Conservation (phyloP, 2,113 vertebrate genomes). For the Hippotragus niger region DNA sequence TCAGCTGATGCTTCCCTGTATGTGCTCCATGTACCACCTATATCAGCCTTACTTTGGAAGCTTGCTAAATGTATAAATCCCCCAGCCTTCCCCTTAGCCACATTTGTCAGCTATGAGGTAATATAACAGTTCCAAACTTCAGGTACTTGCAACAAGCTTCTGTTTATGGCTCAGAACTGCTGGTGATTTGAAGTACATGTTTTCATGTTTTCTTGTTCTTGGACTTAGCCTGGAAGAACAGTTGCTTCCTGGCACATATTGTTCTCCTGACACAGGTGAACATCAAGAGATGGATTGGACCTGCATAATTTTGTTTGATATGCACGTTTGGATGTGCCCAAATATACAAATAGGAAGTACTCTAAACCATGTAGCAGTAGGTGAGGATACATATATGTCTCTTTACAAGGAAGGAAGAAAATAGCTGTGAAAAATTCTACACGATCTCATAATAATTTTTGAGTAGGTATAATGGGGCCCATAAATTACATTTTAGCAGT, state of each 20-base stretch:
- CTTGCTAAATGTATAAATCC: background rate
- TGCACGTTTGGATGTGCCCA: background rate
- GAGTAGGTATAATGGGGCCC: background rate
- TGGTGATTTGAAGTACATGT: background rate
- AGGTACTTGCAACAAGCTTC: background rate
- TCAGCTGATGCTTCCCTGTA: background rate
- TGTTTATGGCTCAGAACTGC: background rate
- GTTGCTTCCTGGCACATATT: fast-evolving
- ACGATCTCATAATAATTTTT: background rate
- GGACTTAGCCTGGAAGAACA: background rate
- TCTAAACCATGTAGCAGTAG: background rate
- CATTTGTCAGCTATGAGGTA: background rate
- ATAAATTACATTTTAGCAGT: background rate
- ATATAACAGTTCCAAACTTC: background rate
- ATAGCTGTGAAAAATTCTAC: background rate
- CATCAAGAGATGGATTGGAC: background rate
- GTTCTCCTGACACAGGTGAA: background rate
- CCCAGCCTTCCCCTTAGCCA: background rate
- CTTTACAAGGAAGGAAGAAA: background rate
- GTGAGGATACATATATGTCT: background rate
- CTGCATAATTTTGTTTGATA: background rate
- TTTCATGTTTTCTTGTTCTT: background rate
- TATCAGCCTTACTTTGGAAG: background rate
- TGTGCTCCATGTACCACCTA: background rate
- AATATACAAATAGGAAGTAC: background rate